Base-by-base conservation (phyloP, 2,888 invertebrate species). In the Tuta absoluta region DNA sequence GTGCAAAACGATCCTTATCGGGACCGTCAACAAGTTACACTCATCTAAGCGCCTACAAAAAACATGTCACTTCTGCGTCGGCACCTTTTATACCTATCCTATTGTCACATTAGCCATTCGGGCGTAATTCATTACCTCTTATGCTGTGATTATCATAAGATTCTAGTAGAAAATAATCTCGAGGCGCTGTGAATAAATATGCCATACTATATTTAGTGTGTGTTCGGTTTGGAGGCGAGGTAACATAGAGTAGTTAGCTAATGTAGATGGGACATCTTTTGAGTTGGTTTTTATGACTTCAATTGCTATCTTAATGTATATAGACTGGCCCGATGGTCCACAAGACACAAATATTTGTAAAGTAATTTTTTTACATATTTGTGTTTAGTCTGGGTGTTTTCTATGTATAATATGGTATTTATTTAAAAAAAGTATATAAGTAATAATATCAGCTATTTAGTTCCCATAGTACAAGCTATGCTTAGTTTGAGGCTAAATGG, bases 141-240 rank as follows among this genome's bases (percentile, higher is more conserved):
- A 81, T 78, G 69, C 72, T 71, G 68, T 78, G 86, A 89, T 89
- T 89, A 89, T 76, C 87, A 89, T 89, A 89, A 89, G 89, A 86
- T 70, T 81, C 86, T 89, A 89, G 86, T 88, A 86, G 89, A 88
- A 87, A 88, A 89, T 89, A 87, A 89, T 89, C 86, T 83, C 68
- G 33, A 72, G 63, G 69, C 72, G 76, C 76, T 72, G 78, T 75
- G 77, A 85, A 91, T 91, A 91, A 89, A 91, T 87, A 89, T 89
- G 90, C 89, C 89, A 87, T 74, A 80, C 72, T 79, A 82, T 85
- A 91, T 90, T 89, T 90, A 90, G 84, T 58, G 38, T 38, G 58
- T 37, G 38, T 21, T 37, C 38, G 51, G 23, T 24, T 53, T 68
- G 24, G 37, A 37, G 23, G 7, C 19, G 17, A 56, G 24, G 12